These are phyloP conservation scores for Cranoglanis bouderius DNA, from an alignment of 2,113 vertebrate species.

Conservation along the genomic window DNA sequence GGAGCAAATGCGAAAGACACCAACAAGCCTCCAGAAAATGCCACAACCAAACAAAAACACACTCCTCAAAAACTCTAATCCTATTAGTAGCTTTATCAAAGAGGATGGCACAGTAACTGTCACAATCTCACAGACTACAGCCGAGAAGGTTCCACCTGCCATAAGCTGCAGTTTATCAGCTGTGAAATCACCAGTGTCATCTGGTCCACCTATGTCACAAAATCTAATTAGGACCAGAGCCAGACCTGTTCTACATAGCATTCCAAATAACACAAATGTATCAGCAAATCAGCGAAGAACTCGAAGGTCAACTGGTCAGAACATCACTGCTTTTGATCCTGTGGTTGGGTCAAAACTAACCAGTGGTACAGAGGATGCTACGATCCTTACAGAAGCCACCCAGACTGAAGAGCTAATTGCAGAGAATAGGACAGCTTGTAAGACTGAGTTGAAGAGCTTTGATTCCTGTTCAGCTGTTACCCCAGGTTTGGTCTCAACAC, in stretches of 20 bases:
- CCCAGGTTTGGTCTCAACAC: neutral
- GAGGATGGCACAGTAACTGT: conserved; percentile 71
- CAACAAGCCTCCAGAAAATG: conserved; percentile 38
- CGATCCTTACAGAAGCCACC: conserved; percentile 42
- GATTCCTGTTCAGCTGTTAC: conserved; percentile 9
- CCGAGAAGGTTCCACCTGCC: conserved; percentile 15
- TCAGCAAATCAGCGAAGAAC: conserved; percentile 7
- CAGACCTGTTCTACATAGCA: conserved; percentile 10
- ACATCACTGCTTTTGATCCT: conserved; percentile 22
- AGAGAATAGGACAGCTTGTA: conserved; percentile 67
- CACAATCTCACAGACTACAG: conserved; percentile 56
- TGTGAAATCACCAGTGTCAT: conserved; percentile 2
- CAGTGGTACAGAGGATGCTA: conserved; percentile 60
- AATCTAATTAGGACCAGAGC: neutral
- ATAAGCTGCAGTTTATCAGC: neutral
- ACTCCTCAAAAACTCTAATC: conserved; percentile 48
- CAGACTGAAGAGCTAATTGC: conserved; percentile 49
- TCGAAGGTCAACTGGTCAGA: conserved; percentile 14
- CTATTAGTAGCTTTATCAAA: conserved; percentile 73
- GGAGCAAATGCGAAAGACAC: conserved; percentile 65
- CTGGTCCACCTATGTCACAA: conserved; percentile 9
- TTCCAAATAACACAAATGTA: conserved; percentile 17
- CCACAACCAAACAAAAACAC: conserved; percentile 47
- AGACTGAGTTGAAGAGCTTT: conserved; percentile 72
- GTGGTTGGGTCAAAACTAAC: neutral